These are phyloP conservation scores for Ovibos moschatus DNA, from an alignment of 2,113 vertebrate species.

Conservation along the genomic window DNA sequence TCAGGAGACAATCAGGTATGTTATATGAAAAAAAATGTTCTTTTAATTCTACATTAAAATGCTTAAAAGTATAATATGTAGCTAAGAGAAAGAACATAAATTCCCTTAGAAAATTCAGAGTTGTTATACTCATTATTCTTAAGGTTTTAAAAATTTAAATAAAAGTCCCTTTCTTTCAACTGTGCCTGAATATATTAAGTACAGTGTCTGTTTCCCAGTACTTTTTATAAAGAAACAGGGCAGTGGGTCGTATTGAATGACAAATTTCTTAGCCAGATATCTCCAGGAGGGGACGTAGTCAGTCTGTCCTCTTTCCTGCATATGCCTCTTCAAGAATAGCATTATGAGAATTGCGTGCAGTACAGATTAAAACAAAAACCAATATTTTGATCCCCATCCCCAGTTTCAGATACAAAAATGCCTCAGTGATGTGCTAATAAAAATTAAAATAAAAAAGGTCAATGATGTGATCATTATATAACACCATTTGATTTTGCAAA, in stretches of 20 bases:
- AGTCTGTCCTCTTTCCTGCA: neutral
- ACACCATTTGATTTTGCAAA: neutral
- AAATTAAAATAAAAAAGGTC: neutral
- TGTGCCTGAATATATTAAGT: neutral
- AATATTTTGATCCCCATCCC: neutral
- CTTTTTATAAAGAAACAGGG: neutral
- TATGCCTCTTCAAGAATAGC: neutral
- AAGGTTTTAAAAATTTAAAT: conserved; percentile 6
- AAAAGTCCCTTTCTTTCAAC: conserved; percentile 20
- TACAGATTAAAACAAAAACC: neutral
- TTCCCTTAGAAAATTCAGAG: neutral
- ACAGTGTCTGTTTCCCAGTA: neutral
- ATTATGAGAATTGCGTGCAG: neutral
- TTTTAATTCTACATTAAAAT: conserved; percentile 45
- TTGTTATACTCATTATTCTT: neutral
- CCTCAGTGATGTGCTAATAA: neutral
- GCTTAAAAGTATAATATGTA: neutral
- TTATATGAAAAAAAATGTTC: neutral
- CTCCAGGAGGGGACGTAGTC: neutral
- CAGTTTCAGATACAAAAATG: conserved; percentile 36
- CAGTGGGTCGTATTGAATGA: neutral
- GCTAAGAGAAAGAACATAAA: neutral
- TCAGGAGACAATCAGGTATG: conserved; percentile 99
- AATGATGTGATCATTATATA: neutral
- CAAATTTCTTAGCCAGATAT: neutral